Evolutionary conservation across 1,140 invertebrate species (phyloP).

Genomic region (Papilio glaucus): DNA sequence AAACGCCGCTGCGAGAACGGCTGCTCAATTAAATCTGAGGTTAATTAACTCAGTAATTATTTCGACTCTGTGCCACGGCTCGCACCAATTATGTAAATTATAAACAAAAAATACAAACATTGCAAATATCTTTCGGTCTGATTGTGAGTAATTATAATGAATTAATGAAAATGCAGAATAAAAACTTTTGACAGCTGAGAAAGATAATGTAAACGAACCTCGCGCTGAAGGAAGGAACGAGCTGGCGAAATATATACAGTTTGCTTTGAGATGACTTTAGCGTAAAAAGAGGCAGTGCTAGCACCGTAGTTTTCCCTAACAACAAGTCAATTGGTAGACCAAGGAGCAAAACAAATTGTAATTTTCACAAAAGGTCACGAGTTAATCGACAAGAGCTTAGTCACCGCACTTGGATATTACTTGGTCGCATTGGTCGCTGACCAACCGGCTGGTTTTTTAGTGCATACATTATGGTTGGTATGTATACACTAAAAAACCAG

Average conservation of each 20-base stretch:
- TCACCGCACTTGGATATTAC: too few species aligned
- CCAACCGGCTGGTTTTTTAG: too few species aligned
- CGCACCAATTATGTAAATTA: conserved; percentile 23
- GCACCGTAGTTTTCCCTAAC: neutral
- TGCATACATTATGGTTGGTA: too few species aligned
- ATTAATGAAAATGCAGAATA: neutral
- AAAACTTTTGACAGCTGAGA: conserved; percentile 13
- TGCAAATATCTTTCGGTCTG: conserved; percentile 11
- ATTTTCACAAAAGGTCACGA: too few species aligned
- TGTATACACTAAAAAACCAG: too few species aligned
- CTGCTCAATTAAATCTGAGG: conserved; percentile 15
- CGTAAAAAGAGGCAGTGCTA: neutral
- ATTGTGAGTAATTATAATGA: conserved; percentile 15
- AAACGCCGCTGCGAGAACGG: conserved; percentile 8
- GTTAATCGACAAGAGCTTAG: too few species aligned
- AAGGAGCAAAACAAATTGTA: too few species aligned
- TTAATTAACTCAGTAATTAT: conserved; percentile 25
- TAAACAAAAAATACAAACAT: conserved; percentile 14
- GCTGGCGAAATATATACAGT: conserved; percentile 1
- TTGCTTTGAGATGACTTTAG: neutral
- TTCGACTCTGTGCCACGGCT: conserved; percentile 21
- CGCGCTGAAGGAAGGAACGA: neutral
- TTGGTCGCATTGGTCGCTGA: too few species aligned
- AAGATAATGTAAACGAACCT: neutral
- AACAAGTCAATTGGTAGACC: too few species aligned